phyloP scores from a whole-genome alignment of 2,888 invertebrate species.

The Cheilosia soror region DNA sequence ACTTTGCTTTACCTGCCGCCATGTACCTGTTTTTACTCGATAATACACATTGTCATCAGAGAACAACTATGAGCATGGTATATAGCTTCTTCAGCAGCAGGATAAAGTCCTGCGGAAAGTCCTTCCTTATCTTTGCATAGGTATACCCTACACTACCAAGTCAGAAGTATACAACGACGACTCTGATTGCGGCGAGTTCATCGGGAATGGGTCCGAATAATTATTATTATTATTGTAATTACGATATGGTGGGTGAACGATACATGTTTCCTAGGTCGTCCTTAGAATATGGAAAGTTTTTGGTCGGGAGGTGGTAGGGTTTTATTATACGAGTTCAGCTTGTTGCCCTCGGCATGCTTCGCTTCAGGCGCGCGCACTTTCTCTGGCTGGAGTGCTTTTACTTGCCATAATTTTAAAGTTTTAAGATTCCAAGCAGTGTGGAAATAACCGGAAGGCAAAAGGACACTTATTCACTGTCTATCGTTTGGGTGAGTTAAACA shows the following conservation, averaged over 20 bases:
- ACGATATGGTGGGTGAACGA: slow-evolving; percentile 72
- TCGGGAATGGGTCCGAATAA: slow-evolving; percentile 70
- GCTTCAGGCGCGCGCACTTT: slow-evolving; percentile 57
- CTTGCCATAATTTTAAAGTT: slow-evolving; percentile 74
- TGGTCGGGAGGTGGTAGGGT: slow-evolving; percentile 19
- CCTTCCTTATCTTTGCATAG: slow-evolving; percentile 71
- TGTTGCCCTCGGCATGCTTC: slow-evolving; percentile 61
- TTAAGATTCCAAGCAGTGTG: slow-evolving; percentile 73
- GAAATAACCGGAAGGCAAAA: slow-evolving; percentile 68
- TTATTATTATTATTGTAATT: slow-evolving; percentile 75
- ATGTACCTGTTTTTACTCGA: slow-evolving; percentile 43
- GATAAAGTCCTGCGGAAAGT: slow-evolving; percentile 74
- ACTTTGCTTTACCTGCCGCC: slow-evolving; percentile 24
- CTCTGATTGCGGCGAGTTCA: background rate
- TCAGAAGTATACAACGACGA: background rate
- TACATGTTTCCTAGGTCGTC: slow-evolving; percentile 62
- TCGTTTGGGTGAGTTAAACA: slow-evolving; percentile 32
- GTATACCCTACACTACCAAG: background rate
- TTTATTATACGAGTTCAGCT: slow-evolving; percentile 46
- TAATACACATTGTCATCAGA: slow-evolving; percentile 57
- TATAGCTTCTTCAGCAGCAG: slow-evolving; percentile 50
- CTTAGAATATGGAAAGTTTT: slow-evolving; percentile 66
- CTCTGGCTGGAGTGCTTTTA: slow-evolving; percentile 60
- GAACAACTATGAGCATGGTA: background rate
- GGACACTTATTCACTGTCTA: slow-evolving; percentile 31